Evolutionary conservation across 2,797 vertebrate genomes (phyloP).

Genomic region (Onychomys arenicola): DNA sequence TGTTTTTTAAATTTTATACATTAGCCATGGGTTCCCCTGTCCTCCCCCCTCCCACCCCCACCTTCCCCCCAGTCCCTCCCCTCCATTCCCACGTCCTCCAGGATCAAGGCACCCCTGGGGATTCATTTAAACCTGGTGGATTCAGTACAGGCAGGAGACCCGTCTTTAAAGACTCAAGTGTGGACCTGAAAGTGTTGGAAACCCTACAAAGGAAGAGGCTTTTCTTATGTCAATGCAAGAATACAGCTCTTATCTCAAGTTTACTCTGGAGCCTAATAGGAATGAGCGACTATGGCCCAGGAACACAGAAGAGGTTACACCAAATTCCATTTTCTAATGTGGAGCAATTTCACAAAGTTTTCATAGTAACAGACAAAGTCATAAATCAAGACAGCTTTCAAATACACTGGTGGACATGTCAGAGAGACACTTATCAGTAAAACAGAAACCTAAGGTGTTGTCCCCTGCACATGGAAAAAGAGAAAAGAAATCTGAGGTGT

Average conservation of each 20-base stretch:
- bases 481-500: too few species aligned
- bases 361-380: background rate
- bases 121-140: too few species aligned
- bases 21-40: too few species aligned
- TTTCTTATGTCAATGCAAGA: background rate
- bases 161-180: background rate
- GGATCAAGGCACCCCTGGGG: too few species aligned
- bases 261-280: background rate
- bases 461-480: too few species aligned
- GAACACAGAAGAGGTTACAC: background rate
- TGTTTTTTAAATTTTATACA: too few species aligned
- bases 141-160: too few species aligned
- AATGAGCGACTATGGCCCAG: background rate
- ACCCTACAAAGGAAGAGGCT: background rate
- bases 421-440: background rate
- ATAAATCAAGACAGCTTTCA: background rate
- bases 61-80: too few species aligned
- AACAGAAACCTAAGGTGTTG: background rate
- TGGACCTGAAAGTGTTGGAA: background rate
- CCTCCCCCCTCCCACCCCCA: too few species aligned
- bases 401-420: background rate
- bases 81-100: too few species aligned
- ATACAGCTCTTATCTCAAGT: background rate
- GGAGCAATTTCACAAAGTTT: background rate
- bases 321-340: background rate